Percentiles rank a stretch among this genome's conserved stretches.
Conservation (phyloP, 2,113 vertebrate genomes). For the Erythrocebus patas region DNA sequence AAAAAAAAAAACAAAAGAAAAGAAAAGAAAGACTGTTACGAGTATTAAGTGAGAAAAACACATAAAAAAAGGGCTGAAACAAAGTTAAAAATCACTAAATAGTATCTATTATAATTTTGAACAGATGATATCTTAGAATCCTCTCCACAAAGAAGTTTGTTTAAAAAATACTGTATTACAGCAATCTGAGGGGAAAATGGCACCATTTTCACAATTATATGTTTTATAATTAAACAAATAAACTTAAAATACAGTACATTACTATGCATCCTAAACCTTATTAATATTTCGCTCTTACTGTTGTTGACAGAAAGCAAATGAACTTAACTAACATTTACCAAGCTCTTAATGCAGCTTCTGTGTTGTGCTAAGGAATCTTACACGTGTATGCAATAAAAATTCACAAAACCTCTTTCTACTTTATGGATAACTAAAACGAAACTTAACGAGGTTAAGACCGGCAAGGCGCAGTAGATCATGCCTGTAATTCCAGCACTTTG, state of each 20-base stretch:
- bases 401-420: not conserved
- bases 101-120: not conserved
- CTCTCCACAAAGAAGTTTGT: not conserved
- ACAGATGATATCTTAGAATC: not conserved
- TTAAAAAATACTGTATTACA: not conserved
- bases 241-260: not conserved
- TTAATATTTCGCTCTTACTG: not conserved
- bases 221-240: not conserved
- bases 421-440: not conserved
- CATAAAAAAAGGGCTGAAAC: not conserved
- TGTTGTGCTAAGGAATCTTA: not conserved
- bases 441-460: not conserved
- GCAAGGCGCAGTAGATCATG: too few relatives aligned
- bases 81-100: not conserved
- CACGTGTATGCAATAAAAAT: not conserved
- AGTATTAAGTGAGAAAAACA: not conserved
- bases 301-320: not conserved
- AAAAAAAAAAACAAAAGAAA: too few relatives aligned
- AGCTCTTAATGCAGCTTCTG: not conserved
- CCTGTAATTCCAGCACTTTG: too few relatives aligned
- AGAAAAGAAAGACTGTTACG: too few relatives aligned
- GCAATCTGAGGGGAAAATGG: not conserved
- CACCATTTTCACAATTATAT: not conserved
- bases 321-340: not conserved
- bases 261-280: not conserved